Percentiles rank a stretch among this genome's conserved stretches.
These are phyloP conservation scores for Melieria crassipennis DNA, from an alignment of 2,888 invertebrate species.

Conservation along the genomic window DNA sequence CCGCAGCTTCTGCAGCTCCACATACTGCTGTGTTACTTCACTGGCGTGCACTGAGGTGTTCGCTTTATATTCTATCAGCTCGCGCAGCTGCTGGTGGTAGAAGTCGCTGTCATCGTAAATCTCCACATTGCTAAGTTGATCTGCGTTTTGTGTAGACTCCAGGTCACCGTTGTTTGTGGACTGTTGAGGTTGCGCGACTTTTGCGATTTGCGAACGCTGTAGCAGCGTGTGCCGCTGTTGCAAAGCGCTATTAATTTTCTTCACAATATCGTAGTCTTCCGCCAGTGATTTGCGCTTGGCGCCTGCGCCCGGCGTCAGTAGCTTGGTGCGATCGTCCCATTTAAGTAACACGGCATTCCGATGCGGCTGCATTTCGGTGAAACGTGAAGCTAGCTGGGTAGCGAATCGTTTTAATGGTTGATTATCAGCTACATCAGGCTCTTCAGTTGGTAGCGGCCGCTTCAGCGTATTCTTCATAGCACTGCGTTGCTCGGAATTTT, in stretches of 20 bases:
- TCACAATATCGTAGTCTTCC: conserved; percentile 67
- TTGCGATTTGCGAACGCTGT: conserved; percentile 68
- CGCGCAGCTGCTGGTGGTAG: conserved; percentile 91
- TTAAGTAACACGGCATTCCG: conserved; percentile 87
- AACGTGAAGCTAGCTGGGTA: conserved; percentile 68
- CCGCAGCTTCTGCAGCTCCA: conserved; percentile 89
- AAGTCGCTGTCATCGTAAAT: conserved; percentile 98
- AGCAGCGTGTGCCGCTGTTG: conserved; percentile 80
- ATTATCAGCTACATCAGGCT: not conserved
- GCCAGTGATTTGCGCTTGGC: conserved; percentile 68
- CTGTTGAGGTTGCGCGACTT: conserved; percentile 53
- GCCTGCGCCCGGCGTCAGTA: conserved; percentile 73
- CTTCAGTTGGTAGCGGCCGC: conserved; percentile 40
- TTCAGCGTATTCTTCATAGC: conserved; percentile 60
- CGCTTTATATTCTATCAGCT: conserved; percentile 92
- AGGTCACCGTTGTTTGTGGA: conserved; percentile 44
- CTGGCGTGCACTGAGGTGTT: conserved; percentile 84
- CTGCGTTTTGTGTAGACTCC: conserved; percentile 60
- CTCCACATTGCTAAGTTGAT: conserved; percentile 74
- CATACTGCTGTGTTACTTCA: conserved; percentile 88
- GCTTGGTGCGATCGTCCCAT: conserved; percentile 93
- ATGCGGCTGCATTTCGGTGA: conserved; percentile 73
- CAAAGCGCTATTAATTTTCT: conserved; percentile 87
- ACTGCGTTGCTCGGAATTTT: conserved; percentile 76
- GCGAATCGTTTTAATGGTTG: conserved; percentile 60